Base-by-base conservation (phyloP, 2,888 invertebrate species). In the Ditula angustiorana region DNA sequence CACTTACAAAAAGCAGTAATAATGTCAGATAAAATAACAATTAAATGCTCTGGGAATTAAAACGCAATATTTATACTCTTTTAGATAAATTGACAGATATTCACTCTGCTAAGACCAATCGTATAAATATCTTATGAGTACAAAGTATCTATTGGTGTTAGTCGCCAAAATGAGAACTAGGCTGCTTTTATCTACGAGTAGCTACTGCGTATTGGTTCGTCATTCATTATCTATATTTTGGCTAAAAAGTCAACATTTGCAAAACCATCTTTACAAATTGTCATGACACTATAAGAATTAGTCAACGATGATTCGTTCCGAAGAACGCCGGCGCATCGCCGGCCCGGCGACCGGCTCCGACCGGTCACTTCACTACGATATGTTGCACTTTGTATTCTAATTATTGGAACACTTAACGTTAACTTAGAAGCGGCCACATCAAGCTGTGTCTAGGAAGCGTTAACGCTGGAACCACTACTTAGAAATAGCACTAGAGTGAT, bases 221-320 rank as follows among this genome's bases (percentile, higher is more conserved):
- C 90, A 82, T 92, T 88, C 84, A 88, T 88, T 90, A 89, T 73
- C 88, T 90, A 91, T 89, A 89, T 89, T 91, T 91, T 92, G 90
- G 91, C 91, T 92, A 92, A 90, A 90, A 92, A 90, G 89, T 92
- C 88, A 92, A 92, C 90, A 90, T 87, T 92, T 90, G 90, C 91
- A 91, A 91, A 92, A 90, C 87, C 85, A 76, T 82, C 85, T 87
- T 91, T 83, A 90, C 90, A 92, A 91, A 90, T 89, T 88, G 88
- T 91, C 88, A 90, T 87, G 91, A 88, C 86, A 88, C 88, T 90
- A 88, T 90, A 89, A 89, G 88, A 89, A 90, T 89, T 86, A 91
- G 86, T 90, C 86, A 92, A 91, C 89, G 88, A 89, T 87, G 84
- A 82, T 80, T 83, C 83, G 78, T 83, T 84, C 82, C 87, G 77